Percentiles rank a stretch among this genome's conserved stretches.
These are phyloP conservation scores for Akabosia matsudoensis DNA, from an alignment of 1,140 invertebrate species.

Conservation along the genomic window DNA sequence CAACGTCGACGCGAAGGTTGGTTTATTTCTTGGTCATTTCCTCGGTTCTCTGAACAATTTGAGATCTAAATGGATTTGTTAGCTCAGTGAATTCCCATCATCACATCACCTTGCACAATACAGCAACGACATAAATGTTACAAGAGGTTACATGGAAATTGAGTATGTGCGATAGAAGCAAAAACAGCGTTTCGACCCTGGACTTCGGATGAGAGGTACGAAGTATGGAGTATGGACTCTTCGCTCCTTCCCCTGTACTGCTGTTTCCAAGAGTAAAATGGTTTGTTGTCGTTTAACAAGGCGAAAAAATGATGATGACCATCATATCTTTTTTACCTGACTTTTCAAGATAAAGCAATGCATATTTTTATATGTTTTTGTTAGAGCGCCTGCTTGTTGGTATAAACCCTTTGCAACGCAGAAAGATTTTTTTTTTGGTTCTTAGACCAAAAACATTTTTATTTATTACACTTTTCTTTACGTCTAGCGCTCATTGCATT, in stretches of 20 bases:
- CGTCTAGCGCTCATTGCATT: background rate
- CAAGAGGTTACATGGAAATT: background rate
- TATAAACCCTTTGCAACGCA: background rate
- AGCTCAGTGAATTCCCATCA: background rate
- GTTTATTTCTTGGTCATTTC: too few species aligned
- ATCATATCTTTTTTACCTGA: background rate
- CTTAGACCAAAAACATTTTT: background rate
- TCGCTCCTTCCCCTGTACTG: background rate
- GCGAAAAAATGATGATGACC: background rate
- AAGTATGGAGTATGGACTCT: background rate
- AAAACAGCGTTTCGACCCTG: too few species aligned
- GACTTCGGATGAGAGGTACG: background rate
- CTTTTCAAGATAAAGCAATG: background rate
- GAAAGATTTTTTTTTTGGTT: background rate
- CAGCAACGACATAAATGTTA: background rate
- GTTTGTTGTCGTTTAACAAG: background rate
- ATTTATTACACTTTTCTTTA: background rate
- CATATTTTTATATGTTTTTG: background rate
- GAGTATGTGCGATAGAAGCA: too few species aligned
- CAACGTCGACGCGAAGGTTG: background rate
- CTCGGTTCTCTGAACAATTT: too few species aligned
- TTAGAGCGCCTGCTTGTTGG: too few species aligned
- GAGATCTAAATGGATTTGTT: background rate
- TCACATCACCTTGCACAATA: background rate
- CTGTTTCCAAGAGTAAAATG: background rate